phyloP scores from a whole-genome alignment of 2,113 vertebrate species.

The Machaerirhynchus nigripectus region DNA sequence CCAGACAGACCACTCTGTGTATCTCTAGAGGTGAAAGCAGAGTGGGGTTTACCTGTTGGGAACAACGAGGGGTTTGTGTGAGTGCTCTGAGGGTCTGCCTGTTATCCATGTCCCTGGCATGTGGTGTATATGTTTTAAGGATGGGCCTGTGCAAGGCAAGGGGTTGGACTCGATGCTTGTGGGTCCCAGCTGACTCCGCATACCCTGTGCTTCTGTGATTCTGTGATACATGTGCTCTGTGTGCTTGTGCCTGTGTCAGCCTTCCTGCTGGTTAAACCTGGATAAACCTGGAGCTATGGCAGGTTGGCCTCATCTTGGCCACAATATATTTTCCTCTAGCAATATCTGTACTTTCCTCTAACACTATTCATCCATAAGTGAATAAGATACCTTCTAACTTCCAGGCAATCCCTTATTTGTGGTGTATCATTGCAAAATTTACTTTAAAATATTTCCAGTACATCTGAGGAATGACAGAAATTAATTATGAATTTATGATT shows the following conservation, averaged over 20 bases:
- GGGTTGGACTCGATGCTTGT: too few species aligned
- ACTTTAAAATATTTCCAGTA: background rate
- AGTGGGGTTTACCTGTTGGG: background rate
- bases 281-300: background rate
- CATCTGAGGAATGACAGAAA: background rate
- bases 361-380: background rate
- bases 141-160: rapidly evolving
- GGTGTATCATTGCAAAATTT: background rate
- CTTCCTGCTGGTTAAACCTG: background rate
- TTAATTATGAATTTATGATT: background rate
- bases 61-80: rapidly evolving
- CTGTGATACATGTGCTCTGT: background rate
- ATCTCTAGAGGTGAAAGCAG: background rate
- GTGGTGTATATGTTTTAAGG: rapidly evolving
- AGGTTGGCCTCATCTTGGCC: background rate
- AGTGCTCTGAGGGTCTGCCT: background rate
- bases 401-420: background rate
- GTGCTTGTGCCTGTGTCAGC: background rate
- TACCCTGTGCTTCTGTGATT: background rate
- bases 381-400: background rate
- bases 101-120: rapidly evolving
- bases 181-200: rapidly evolving
- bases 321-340: background rate
- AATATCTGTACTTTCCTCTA: background rate
- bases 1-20: rapidly evolving